Evolutionary conservation across 2,797 vertebrate genomes (phyloP).

Genomic region (Rhinella marina): DNA sequence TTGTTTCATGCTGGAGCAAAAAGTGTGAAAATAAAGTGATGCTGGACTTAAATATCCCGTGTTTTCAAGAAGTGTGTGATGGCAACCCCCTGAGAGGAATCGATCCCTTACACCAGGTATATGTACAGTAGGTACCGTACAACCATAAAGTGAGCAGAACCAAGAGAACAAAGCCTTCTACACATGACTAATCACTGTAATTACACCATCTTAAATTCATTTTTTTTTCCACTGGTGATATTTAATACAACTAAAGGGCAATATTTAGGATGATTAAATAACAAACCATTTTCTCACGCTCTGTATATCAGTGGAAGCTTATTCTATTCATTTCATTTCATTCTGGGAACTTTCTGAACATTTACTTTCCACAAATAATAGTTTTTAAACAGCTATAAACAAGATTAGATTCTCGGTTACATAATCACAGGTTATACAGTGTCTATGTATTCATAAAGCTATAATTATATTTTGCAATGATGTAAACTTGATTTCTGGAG

Average conservation of each 20-base stretch:
- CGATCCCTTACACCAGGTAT: too few species aligned
- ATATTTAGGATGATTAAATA: not conserved
- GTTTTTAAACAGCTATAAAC: constrained; percentile 28
- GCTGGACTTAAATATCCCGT: too few species aligned
- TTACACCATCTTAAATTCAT: not conserved
- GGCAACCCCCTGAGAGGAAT: too few species aligned
- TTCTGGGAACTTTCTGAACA: constrained; percentile 54
- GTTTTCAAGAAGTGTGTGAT: too few species aligned
- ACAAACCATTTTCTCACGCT: constrained; percentile 22
- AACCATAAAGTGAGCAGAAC: not conserved
- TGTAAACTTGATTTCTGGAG: constrained; percentile 19
- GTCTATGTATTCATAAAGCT: constrained; percentile 21
- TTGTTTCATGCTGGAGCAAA: too few species aligned
- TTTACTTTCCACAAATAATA: constrained; percentile 51
- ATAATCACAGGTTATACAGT: constrained; percentile 53
- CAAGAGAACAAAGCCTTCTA: not conserved
- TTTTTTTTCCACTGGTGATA: not conserved
- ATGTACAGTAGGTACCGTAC: too few species aligned
- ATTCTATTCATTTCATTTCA: constrained; percentile 28
- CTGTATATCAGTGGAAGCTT: constrained; percentile 11
- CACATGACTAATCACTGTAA: not conserved
- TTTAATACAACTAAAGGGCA: not conserved
- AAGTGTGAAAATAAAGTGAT: too few species aligned
- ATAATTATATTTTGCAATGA: constrained; percentile 46
- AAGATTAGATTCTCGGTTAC: constrained; percentile 43